Percentiles rank a stretch among this genome's conserved stretches.
Conservation (phyloP, 2,797 vertebrate species). For the Chaetophractus vellerosus region DNA sequence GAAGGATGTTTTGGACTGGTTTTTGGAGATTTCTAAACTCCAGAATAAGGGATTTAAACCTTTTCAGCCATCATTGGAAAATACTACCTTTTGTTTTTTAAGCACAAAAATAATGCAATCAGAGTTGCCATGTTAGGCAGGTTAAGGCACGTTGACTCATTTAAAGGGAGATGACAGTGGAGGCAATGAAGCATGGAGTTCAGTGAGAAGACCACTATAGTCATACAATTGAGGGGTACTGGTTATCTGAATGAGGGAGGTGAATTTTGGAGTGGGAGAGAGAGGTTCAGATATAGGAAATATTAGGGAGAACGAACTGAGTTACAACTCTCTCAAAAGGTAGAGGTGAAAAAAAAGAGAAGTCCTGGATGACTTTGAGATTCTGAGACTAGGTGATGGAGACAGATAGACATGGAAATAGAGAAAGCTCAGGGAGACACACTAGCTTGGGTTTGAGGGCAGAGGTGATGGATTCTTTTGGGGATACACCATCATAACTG, state of each 20-base stretch:
- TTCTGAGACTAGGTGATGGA: neutral
- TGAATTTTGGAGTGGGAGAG: neutral
- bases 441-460: neutral
- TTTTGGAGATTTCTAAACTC: neutral
- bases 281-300: neutral
- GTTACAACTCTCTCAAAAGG: neutral
- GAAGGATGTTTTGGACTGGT: neutral
- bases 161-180: neutral
- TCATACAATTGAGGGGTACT: neutral
- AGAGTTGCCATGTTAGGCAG: neutral
- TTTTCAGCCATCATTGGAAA: neutral
- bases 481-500: neutral
- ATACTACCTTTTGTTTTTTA: neutral
- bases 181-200: neutral
- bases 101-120: neutral
- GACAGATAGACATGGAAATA: neutral
- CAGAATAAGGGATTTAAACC: neutral
- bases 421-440: rapidly evolving
- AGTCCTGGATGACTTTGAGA: neutral
- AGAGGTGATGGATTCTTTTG: neutral
- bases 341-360: neutral
- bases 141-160: neutral
- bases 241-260: neutral
- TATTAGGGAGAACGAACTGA: neutral
- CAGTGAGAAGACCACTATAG: neutral